Evolutionary conservation across 2,888 invertebrate genomes (phyloP).

Genomic region (Nasonovia ribisnigri): DNA sequence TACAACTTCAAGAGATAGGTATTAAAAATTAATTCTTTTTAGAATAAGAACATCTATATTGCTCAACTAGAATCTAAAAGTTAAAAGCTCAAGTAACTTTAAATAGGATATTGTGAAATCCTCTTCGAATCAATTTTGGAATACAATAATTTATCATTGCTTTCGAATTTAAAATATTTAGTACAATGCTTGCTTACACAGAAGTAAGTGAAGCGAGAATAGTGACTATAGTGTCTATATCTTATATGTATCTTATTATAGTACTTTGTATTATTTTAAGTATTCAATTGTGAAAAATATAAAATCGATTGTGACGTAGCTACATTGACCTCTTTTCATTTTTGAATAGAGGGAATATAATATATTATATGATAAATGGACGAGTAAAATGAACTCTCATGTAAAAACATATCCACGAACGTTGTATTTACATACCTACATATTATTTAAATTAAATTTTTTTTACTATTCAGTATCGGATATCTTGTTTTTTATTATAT

Average conservation of each 20-base stretch:
- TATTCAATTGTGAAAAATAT: constrained; percentile 29
- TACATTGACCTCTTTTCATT: constrained; percentile 1
- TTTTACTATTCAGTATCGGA: not conserved
- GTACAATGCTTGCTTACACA: not conserved
- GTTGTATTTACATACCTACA: not conserved
- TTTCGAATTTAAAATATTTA: constrained; percentile 28
- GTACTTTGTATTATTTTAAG: constrained; percentile 15
- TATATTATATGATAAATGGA: not conserved
- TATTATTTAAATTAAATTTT: not conserved
- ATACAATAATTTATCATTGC: constrained; percentile 14
- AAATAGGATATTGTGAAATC: not conserved
- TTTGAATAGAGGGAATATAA: not conserved
- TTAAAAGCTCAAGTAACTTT: not conserved
- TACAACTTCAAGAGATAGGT: not conserved
- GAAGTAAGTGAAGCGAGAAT: not conserved
- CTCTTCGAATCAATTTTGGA: not conserved
- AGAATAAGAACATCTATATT: not conserved
- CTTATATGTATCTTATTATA: not conserved
- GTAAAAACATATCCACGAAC: not conserved
- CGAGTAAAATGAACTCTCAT: not conserved
- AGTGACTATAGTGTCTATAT: not conserved
- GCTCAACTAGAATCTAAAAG: not conserved
- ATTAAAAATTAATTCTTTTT: not conserved
- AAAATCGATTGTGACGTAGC: not conserved
- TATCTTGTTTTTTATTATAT: not conserved